Conservation (phyloP, 1,140 invertebrate species). For the Achroia grisella region DNA sequence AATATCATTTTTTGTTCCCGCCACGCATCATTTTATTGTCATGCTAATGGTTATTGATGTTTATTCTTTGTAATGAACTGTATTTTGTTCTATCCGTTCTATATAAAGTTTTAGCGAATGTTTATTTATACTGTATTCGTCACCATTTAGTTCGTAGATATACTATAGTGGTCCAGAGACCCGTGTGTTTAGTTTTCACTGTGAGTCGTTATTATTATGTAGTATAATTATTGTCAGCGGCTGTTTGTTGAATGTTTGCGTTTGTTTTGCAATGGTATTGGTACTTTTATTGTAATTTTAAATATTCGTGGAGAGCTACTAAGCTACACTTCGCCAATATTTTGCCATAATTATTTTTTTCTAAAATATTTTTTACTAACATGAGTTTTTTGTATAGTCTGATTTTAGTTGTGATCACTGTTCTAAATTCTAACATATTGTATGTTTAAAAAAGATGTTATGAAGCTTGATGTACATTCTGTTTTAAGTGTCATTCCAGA, state of each 20-base stretch:
- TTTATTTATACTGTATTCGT: slow-evolving; percentile 12
- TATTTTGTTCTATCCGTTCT: slow-evolving; percentile 6
- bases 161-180: neutral
- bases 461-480: slow-evolving; percentile 34
- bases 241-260: slow-evolving; percentile 29
- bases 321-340: slow-evolving; percentile 59
- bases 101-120: slow-evolving; percentile 8
- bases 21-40: neutral
- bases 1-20: slow-evolving; percentile 33
- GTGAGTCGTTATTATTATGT: slow-evolving; percentile 17
- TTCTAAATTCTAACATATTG: slow-evolving; percentile 50
- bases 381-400: slow-evolving; percentile 31
- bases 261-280: slow-evolving; percentile 34
- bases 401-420: slow-evolving; percentile 29
- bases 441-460: slow-evolving; percentile 36
- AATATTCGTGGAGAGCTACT: slow-evolving; percentile 44
- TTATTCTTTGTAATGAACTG: neutral
- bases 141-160: slow-evolving; percentile 7
- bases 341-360: slow-evolving; percentile 62
- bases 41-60: too few relatives aligned
- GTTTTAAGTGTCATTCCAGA: slow-evolving; percentile 69
- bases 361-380: slow-evolving; percentile 49
- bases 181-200: slow-evolving; percentile 15
- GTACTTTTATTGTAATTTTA: slow-evolving; percentile 35
- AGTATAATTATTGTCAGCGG: slow-evolving; percentile 26